A percentile compares a stretch with the other conserved stretches of the same genome.
Evolutionary conservation across 2,797 vertebrate species (phyloP).

Genomic region (Chiloscyllium punctatum): DNA sequence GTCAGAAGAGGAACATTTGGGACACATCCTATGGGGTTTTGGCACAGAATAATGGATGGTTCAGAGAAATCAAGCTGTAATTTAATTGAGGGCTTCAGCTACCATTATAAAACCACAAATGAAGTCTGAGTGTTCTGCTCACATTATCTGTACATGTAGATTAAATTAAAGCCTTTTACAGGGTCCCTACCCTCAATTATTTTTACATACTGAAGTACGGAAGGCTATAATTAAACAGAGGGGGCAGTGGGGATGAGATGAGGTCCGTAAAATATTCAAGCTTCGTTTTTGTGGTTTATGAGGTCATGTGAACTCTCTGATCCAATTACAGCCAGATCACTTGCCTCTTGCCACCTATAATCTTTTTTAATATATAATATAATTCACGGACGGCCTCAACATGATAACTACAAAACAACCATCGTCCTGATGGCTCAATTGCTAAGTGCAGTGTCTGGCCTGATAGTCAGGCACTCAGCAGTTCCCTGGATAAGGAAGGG

Average conservation of each 20-base stretch:
- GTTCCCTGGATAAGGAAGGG: too few relatives aligned
- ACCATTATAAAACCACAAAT: not conserved
- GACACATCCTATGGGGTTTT: not conserved
- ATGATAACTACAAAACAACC: not conserved
- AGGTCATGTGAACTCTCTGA: slow-evolving; percentile 13
- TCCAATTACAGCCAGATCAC: not conserved
- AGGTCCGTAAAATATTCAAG: not conserved
- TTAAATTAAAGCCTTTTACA: not conserved
- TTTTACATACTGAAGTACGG: not conserved
- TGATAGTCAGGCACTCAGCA: not conserved
- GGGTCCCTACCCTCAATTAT: not conserved
- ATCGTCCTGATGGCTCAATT: not conserved
- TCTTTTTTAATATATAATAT: slow-evolving; percentile 24
- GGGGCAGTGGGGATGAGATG: not conserved
- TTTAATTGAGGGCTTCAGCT: not conserved
- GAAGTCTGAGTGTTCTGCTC: not conserved
- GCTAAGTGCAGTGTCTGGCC: not conserved
- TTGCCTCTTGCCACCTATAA: slow-evolving; percentile 14
- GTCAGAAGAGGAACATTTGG: not conserved
- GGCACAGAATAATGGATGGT: not conserved
- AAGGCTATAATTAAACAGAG: not conserved
- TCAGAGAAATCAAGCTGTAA: not conserved
- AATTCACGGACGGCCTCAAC: not conserved
- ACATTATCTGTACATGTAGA: not conserved
- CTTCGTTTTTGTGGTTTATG: not conserved